Conservation (phyloP, 2,888 invertebrate species). For the Macrosoma leucophasiata region DNA sequence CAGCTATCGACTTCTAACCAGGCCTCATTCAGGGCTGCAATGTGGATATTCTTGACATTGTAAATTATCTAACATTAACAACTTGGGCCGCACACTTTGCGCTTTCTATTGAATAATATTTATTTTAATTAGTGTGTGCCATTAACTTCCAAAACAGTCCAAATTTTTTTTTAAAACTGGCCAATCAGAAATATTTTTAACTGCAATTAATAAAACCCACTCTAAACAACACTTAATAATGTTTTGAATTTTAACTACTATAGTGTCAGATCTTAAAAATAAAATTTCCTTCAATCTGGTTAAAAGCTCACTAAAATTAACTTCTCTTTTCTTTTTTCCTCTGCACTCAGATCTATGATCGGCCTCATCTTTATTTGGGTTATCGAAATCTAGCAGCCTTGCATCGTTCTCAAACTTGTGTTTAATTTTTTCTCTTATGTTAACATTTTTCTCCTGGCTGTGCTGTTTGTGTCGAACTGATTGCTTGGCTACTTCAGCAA, state of each 20-base stretch:
- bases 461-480: too few relatives aligned
- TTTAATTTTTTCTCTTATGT: too few relatives aligned
- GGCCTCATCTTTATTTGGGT: too few relatives aligned
- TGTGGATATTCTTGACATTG: conserved; percentile 13
- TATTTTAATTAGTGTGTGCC: conserved; percentile 1
- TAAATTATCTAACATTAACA: conserved; percentile 8
- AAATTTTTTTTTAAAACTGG: too few relatives aligned
- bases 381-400: too few relatives aligned
- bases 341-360: too few relatives aligned
- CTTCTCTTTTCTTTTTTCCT: conserved; percentile 2
- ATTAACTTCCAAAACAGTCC: not conserved
- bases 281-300: conserved; percentile 9
- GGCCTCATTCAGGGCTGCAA: conserved; percentile 14
- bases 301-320: conserved; percentile 7
- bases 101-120: conserved; percentile 21
- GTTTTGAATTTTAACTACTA: conserved; percentile 4
- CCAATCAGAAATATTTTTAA: too few relatives aligned
- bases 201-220: conserved; percentile 10
- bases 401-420: too few relatives aligned
- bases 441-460: too few relatives aligned
- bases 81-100: conserved; percentile 19
- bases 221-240: conserved; percentile 9
- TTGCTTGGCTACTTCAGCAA: too few relatives aligned
- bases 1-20: conserved; percentile 9
- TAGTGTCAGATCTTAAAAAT: conserved; percentile 4